Evolutionary conservation across 2,113 vertebrate species (phyloP), one percentile per base, ranked within the genome.

Genomic region (Ochotona curzoniae): DNA sequence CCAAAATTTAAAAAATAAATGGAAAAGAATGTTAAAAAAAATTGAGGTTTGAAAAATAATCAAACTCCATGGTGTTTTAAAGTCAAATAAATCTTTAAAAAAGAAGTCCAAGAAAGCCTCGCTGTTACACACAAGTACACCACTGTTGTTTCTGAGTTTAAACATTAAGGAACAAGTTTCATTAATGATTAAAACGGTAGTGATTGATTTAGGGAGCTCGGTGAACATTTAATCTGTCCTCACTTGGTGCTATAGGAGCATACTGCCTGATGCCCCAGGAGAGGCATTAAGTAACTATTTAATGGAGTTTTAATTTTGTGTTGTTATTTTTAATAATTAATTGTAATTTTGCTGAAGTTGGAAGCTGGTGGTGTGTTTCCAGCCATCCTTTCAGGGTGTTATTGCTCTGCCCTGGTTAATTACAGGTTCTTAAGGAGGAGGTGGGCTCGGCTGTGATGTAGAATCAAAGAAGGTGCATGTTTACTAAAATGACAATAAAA

Each of bases 301-400:
- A 96, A 95, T 94, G 80, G 81, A 85, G 69, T 81, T 95, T 95
- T 91, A 96, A 94, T 95, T 96, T 86, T 91, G 91, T 89, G 81
- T 94, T 96, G 63, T 93, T 95, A 67, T 92, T 93, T 93, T 76
- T 92, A 96, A 85, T 96, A 95, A 94, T 95, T 93, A 94, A 94
- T 91, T 96, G 87, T 95, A 89, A 95, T 95, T 96, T 84, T 90
- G 90, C 83, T 83, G 87, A 30, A 57, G 83, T 90, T 95, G 82
- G 87, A 90, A 95, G 90, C 74, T 88, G 69, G 64, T 87, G 90
- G 28, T 66, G 38, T 20, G 61, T 63, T 93, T 78, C 92, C 64
- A 80, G 90, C 32, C 90, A 60, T 94, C 70, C 44, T 93, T 79
- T 87, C 23, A 12, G 60, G 35, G 30, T 44, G 60, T 69, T 93